phyloP scores from a whole-genome alignment of 92 coral and sea anemone genomes.

The Porites divaricata region DNA sequence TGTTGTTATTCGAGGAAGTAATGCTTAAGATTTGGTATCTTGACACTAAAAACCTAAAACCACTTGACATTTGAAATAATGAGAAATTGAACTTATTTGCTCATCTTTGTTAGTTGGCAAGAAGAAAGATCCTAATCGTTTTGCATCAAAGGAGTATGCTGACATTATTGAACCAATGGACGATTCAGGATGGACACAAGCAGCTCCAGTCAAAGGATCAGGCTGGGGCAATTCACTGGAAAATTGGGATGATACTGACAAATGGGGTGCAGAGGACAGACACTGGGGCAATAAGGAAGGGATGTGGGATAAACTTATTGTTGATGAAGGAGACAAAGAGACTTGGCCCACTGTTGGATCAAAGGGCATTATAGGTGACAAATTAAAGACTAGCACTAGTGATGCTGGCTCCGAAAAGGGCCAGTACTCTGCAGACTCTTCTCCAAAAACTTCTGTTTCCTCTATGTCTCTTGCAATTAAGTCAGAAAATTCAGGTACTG shows the following conservation, averaged over 20 bases:
- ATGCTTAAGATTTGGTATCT: too few species aligned
- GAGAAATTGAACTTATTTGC: background rate
- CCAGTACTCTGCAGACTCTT: conserved; percentile 31
- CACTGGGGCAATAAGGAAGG: conserved; percentile 94
- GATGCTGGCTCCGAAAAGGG: conserved; percentile 68
- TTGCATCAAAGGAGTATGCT: conserved; percentile 93
- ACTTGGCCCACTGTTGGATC: conserved; percentile 96
- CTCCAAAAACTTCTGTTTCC: conserved; percentile 51
- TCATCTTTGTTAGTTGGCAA: conserved; percentile 72
- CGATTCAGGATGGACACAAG: conserved; percentile 91
- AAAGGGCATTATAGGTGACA: conserved; percentile 62
- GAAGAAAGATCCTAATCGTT: conserved; percentile 97
- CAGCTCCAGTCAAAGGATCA: conserved; percentile 78
- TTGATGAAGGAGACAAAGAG: conserved; percentile 88
- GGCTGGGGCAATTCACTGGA: conserved; percentile 88
- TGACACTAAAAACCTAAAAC: too few species aligned
- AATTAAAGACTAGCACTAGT: conserved; percentile 33
- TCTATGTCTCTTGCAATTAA: conserved; percentile 24
- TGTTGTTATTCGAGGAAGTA: too few species aligned
- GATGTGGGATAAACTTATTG: conserved; percentile 82
- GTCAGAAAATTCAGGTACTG: conserved; percentile 42
- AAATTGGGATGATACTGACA: conserved; percentile 89
- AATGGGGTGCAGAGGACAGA: conserved; percentile 93
- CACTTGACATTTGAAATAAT: too few species aligned
- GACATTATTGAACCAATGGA: conserved; percentile 88